Evolutionary conservation across 2,888 invertebrate species (phyloP).

Genomic region (Cantharis nigra): DNA sequence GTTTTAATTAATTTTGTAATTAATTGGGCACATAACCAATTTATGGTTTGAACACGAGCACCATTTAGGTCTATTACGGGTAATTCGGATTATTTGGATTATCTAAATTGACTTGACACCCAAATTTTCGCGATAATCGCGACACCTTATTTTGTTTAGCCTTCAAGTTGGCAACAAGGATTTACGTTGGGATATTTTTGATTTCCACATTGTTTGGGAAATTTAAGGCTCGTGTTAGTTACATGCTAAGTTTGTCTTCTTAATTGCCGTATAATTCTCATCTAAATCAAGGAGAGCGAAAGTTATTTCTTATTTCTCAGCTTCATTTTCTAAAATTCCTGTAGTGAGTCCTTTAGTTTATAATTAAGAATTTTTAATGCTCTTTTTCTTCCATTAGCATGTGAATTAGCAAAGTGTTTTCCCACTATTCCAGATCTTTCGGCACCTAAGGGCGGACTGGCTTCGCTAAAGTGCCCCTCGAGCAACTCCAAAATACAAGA

Average conservation of each 20-base stretch:
- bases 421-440: not conserved
- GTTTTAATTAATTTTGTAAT: not conserved
- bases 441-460: not conserved
- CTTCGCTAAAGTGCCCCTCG: not conserved
- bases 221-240: conserved; percentile 1
- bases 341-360: not conserved
- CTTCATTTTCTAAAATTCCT: not conserved
- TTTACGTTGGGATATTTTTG: not conserved
- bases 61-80: conserved; percentile 4
- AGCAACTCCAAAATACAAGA: no score
- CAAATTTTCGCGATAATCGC: conserved; percentile 7
- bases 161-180: not conserved
- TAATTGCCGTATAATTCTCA: conserved; percentile 14
- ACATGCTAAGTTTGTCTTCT: conserved; percentile 6
- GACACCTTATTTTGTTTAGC: conserved; percentile 8
- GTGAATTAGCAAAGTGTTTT: not conserved
- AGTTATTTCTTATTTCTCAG: not conserved
- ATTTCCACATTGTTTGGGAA: not conserved
- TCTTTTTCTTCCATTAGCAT: not conserved
- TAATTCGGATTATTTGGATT: conserved; percentile 17
- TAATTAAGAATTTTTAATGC: not conserved
- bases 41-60: conserved; percentile 3
- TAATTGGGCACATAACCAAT: not conserved
- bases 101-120: conserved; percentile 21
- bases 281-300: not conserved